Evolutionary conservation across 2,797 vertebrate species (phyloP), one percentile per base, ranked within the genome.

Genomic region (Leuciscus waleckii): DNA sequence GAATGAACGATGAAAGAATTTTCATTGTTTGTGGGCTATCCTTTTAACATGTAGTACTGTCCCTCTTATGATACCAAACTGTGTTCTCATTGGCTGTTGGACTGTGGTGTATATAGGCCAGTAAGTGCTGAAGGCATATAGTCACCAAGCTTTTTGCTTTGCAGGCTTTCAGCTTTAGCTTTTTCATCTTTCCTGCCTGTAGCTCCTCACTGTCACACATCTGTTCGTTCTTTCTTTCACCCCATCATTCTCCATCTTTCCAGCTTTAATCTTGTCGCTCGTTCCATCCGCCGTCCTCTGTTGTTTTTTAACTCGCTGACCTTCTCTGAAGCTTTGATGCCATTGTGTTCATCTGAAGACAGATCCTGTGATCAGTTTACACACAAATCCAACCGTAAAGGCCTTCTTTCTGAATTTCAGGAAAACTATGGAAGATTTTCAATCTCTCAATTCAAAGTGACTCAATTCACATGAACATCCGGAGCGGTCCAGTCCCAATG

Each of bases 161-260:
- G 39, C 49, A 46, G 65, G 65, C 75, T 79, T 84, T 70, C 37
- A 58, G 74, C 75, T 84, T 54, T 69, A 41, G 82, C 58, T 77
- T 84, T 84, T 84, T 79, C 83, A 79, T 79, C 37, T 58, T 79
- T 58, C 39, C 43, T 78, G 51, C 75, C 67, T 70, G 37, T 84
- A 69, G 83, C 83, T 84, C 46, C 65, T 78, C 74, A 70, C 75
- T 70, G 83, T 78, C 83, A 78, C 26, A 84, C 83, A 84, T 84
- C 65, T 84, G 75, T 79, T 69, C 63, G 3, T 68, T 84, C 32
- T 84, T 76, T 84, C 39, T 74, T 74, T 65, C 82, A 69, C 51
- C 29, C 35, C 35, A 39, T 67, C 35, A 10, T 67, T 49, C 65
- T 69, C 65, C 77, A 80, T 81, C 43, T 65, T 80, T 80, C 41